Evolutionary conservation across 2,113 vertebrate genomes (phyloP), one percentile per base, ranked within the genome.

Genomic region (Xyrauchen texanus): DNA sequence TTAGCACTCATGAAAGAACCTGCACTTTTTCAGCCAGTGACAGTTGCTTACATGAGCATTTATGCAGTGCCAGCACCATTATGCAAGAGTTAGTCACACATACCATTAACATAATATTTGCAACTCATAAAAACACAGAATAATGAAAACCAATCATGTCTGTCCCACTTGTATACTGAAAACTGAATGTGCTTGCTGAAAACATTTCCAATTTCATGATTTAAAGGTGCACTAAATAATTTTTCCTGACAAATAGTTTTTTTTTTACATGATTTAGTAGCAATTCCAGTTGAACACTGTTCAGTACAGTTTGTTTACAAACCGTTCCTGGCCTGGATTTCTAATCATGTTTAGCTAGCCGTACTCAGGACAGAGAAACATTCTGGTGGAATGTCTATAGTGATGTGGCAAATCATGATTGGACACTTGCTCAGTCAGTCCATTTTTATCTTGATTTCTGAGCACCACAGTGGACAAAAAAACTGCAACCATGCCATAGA

Each of bases 21-120:
- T 34, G 49, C 16, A 51, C 46, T n/a, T 52, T 76, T 76, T 3
- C 34, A 76, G 73, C 13, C 74, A 76, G 62, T 45, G 61, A 66
- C 74, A 76, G 74, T 76, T 55, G 74, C 74, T 76, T 47, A 55
- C 74, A 76, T 65, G 62, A 76, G 62, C 65, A 76, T 76, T 76
- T 76, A 76, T 76, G 74, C 49, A 55, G 74, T 42, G 74, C 74
- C 62, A 65, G 74, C 8, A 5, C 21, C 62, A 65, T 76, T 66
- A 65, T 76, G 62, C 74, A 65, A 65, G 74, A 66, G 13, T 65
- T 65, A 16, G 45, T 74, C 16, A 74, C 72, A 74, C 74, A 65
- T 76, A 44, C n/a, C 21, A 76, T 76, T 76, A 65, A 45, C 74
- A 76, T 65, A 55, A 15, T 51, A 76, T 76, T 76, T 55, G 34